Evolutionary conservation across 2,888 invertebrate genomes (phyloP), one percentile per base, ranked within the genome.

Genomic region (Matsumyia berberina): DNA sequence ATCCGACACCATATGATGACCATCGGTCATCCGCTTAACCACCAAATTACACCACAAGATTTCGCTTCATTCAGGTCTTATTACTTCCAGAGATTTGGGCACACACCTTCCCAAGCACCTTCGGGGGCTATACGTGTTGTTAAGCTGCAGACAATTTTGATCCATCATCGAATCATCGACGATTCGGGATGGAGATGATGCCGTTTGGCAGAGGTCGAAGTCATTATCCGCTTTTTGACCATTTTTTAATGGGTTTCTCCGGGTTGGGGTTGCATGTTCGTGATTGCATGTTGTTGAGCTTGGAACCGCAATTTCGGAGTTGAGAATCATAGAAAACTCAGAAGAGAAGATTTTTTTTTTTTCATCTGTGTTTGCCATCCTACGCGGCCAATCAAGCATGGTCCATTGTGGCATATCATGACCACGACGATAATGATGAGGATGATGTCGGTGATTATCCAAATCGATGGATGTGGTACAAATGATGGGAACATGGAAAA

Each of bases 381-480:
- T 80, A 39, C 58, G 8, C 33, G 24, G 31, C 60, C 78, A 66
- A 82, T 73, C 64, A 67, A 31, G 51, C 69, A 70, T 29, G 53
- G 72, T n/a, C 46, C 46, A 78, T 78, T 70, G 72, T 66, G 53
- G 82, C 42, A 31, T 76, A 82, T 82, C 66, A 53, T 70, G 58
- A 64, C 17, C 64, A 37, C 67, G 73, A 83, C 49, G 66, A 78
- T 83, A 73, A 83, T 78, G 53, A 77, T 57, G 77, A 70, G 82
- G 78, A 83, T 83, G 82, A 83, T 83, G 73, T 55, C 67, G 73
- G 82, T 83, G 67, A 83, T 83, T 83, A 83, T 83, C 67, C 19
- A 55, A 73, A 67, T 83, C 82, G 78, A 57, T 72, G 58, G 66
- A 73, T 62, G 44, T 66, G 77, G 64, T 67, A 39, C 58, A 17